Evolutionary conservation across 2,888 invertebrate species (phyloP).

Genomic region (Drosophila imparisetae): DNA sequence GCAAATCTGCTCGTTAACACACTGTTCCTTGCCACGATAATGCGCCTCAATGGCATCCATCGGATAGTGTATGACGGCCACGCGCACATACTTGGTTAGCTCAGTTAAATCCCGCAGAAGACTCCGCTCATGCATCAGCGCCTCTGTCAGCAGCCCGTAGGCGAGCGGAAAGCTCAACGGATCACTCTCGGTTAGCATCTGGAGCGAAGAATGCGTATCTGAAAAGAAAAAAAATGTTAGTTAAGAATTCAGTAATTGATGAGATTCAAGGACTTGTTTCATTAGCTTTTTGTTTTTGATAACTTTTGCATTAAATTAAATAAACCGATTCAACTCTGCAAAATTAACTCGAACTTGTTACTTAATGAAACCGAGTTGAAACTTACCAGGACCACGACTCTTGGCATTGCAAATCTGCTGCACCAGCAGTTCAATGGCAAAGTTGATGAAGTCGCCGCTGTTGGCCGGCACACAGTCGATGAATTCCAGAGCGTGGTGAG

Average conservation of each 20-base stretch:
- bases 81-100: conserved; percentile 79
- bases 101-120: conserved; percentile 77
- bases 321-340: not conserved
- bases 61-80: conserved; percentile 76
- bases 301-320: too few species aligned
- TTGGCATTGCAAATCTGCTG: conserved; percentile 80
- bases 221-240: not conserved
- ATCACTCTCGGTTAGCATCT: conserved; percentile 68
- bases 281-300: too few species aligned
- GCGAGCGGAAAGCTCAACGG: conserved; percentile 80
- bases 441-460: conserved; percentile 73
- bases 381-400: conserved; percentile 46
- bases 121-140: conserved; percentile 62
- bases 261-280: too few species aligned
- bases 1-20: conserved; percentile 76
- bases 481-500: conserved; percentile 74
- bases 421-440: conserved; percentile 78
- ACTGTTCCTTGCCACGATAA: conserved; percentile 63
- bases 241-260: not conserved
- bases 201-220: conserved; percentile 58
- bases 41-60: conserved; percentile 66
- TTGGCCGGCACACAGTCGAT: conserved; percentile 72
- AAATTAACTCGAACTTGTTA: not conserved
- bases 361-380: not conserved
- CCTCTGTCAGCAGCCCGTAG: conserved; percentile 75